Base-by-base conservation (phyloP, 1,140 invertebrate species). In the Pseudomyrmex sp. region DNA sequence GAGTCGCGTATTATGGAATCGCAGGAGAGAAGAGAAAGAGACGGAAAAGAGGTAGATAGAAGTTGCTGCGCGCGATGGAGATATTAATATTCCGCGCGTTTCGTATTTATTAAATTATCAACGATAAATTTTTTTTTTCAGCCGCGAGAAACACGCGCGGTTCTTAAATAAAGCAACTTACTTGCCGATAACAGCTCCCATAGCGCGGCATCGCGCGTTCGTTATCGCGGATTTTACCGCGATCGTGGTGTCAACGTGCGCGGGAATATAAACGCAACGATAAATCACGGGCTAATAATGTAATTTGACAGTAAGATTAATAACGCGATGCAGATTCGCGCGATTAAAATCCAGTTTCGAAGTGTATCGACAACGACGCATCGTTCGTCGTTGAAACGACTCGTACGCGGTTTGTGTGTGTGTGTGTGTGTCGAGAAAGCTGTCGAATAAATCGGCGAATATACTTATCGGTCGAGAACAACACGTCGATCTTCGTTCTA, bases 211-310 rank as follows among this genome's bases (percentile, higher is more conserved):
- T 69, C 69, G 5, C 12, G 48, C 77, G 77, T 35, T 35, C 35
- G 35, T 35, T 35, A 35, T 35, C 35, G 35, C 35, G 35, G 35
- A 35, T 35, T 5, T 7, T 7, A 35, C 35, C 35, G 58, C 63
- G 82, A 70, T 72, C 77, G 63, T 66, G 23, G 35, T 82, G 56
- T 58, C 77, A 59, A 10, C 26, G 20, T 58, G 58, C 18, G 50
- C 69, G 61, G 73, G 74, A 66, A 62, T 79, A 62, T 23, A 79
- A 72, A 8, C 85, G 56, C 73, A 68, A 84, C 68, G 56, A 63
- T 56, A 74, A 83, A 65, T 80, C 54, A 72, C 48, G 59, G 54
- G 54, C 72, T 80, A 72, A 70, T 80, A 70, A 80, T 80, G 20
- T 79, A 48, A 79, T 69, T 79, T 46, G 65, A 72, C 66, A 56